Evolutionary conservation across 2,797 vertebrate species (phyloP).

Genomic region (Nothura maculosa): DNA sequence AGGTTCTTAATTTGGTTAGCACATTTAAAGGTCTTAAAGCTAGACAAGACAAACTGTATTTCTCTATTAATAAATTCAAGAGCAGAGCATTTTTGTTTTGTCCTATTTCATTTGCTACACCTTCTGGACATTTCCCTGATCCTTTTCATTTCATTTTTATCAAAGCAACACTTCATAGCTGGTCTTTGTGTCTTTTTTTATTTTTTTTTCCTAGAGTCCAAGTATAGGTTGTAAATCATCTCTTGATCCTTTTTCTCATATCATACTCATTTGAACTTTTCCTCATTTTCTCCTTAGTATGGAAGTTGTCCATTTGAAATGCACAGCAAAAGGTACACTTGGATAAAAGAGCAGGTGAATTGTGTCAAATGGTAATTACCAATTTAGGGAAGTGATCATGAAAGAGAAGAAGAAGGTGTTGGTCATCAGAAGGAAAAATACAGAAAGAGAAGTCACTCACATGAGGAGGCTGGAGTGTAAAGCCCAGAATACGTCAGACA

Average conservation of each 20-base stretch:
- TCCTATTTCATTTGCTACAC: background rate
- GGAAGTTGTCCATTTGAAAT: background rate
- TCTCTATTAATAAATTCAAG: background rate
- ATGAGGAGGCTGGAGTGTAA: background rate
- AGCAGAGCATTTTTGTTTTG: background rate
- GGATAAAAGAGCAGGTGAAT: background rate
- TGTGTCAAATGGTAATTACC: background rate
- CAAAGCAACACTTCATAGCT: background rate
- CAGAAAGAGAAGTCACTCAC: background rate
- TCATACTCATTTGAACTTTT: background rate
- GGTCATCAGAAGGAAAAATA: background rate
- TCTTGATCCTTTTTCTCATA: background rate
- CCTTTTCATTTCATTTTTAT: background rate
- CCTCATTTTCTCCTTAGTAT: background rate
- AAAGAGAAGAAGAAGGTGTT: background rate
- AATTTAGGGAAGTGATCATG: background rate
- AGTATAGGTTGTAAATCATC: background rate
- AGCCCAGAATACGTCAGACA: background rate
- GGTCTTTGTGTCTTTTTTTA: background rate
- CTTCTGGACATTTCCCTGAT: background rate
- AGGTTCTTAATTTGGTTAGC: background rate
- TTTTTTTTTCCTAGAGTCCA: background rate
- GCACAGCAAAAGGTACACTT: background rate
- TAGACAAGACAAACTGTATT: background rate
- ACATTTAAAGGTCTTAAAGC: background rate